Base-by-base conservation (phyloP, 2,113 vertebrate species). In the Ornithorhynchus anatinus region DNA sequence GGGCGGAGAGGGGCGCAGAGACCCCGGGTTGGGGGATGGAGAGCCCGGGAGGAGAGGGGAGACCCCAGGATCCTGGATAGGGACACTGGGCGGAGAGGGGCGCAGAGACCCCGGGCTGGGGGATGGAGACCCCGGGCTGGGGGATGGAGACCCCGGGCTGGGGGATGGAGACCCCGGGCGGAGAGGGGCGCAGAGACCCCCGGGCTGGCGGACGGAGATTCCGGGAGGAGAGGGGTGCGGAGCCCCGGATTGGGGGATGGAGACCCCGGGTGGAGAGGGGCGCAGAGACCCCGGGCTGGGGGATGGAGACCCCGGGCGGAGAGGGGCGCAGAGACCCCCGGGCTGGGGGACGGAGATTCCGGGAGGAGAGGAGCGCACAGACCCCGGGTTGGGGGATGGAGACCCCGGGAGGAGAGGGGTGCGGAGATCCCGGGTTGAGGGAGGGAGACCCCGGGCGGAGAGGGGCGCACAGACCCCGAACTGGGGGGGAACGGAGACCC, bases 91-190 rank as follows among this genome's bases (percentile, higher is more conserved):
- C 68, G 75, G 59, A 47, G 81, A 48, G 38, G 43, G 33, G 37
- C 59, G 67, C 27, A 40, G 72, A 70, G 47, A 36, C 52, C 12
- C 65, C 81, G 58, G 58, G 45, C 53, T 42, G 70, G 54, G 36
- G 33, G 32, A 67, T 32, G 56, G 82, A 58, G 82, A 58, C 80
- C 69, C 51, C 60, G n/a, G n/a, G n/a, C n/a, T n/a, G n/a, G n/a
- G n/a, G n/a, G n/a, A n/a, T n/a, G n/a, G n/a, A n/a, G n/a, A n/a
- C n/a, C n/a, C n/a, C n/a, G n/a, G n/a, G n/a, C n/a, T n/a, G n/a
- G n/a, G n/a, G n/a, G n/a, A n/a, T n/a, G n/a, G n/a, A n/a, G n/a
- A n/a, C n/a, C n/a, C 3, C 9, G 31, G 27, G 25, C 2, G 25
- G 50, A 13, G 1, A 11, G 20, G 16, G 3, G 17, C 50, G 9